Evolutionary conservation across 2,797 vertebrate genomes (phyloP).

Genomic region (Mico argentatus): DNA sequence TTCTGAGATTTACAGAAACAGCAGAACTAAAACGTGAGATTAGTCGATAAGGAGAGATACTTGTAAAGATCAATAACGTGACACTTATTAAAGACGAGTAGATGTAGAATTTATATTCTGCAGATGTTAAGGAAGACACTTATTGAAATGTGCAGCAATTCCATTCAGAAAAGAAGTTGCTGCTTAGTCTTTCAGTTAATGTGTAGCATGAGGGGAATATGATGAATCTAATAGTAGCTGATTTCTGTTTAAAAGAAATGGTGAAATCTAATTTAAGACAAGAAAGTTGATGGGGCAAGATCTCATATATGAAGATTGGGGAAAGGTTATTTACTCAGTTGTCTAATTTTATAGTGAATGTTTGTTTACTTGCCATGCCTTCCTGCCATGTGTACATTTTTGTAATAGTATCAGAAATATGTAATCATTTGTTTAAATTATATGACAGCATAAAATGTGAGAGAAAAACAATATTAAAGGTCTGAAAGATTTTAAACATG

Average conservation of each 20-base stretch:
- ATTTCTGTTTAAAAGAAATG: conserved; percentile 26
- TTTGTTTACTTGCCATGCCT: background rate
- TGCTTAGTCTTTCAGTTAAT: background rate
- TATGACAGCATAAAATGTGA: background rate
- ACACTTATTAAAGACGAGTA: conserved; percentile 51
- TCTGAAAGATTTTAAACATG: background rate
- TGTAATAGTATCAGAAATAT: background rate
- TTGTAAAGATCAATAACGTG: conserved; percentile 68
- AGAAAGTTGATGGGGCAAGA: background rate
- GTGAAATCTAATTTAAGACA: conserved; percentile 50
- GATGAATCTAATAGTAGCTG: background rate
- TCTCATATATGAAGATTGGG: background rate
- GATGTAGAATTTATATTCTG: conserved; percentile 31
- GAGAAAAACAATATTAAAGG: background rate
- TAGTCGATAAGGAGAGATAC: conserved; percentile 47
- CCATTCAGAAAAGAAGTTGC: background rate
- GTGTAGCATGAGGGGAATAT: background rate
- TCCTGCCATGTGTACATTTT: background rate
- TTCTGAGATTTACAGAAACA: conserved; percentile 67
- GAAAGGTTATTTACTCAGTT: conserved; percentile 47
- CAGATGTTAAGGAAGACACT: conserved; percentile 7
- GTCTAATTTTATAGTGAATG: conserved; percentile 49
- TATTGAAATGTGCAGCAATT: background rate
- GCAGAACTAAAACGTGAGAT: conserved; percentile 37
- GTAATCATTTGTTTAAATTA: background rate